Conservation (phyloP, 2,888 invertebrate species). For the Caenorhabditis plicata region DNA sequence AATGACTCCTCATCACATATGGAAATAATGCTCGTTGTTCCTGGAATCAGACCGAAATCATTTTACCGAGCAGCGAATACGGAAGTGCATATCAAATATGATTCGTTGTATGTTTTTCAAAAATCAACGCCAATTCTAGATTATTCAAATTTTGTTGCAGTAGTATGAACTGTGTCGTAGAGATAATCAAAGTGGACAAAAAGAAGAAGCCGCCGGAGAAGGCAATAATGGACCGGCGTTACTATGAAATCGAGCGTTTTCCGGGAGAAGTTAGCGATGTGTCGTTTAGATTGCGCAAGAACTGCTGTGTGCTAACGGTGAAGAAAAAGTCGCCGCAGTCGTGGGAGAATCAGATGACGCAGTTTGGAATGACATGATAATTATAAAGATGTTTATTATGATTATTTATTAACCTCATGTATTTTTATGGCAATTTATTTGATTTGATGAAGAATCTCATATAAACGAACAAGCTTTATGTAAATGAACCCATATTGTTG, state of each 20-base stretch:
- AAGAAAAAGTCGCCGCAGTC: conserved; percentile 37
- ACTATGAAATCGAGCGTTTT: conserved; percentile 41
- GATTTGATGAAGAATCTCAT: too few relatives aligned
- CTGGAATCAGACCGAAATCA: conserved; percentile 41
- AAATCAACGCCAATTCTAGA: not conserved
- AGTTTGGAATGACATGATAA: conserved; percentile 35
- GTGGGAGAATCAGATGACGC: conserved; percentile 44
- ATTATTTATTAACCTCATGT: too few relatives aligned
- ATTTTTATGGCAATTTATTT: too few relatives aligned
- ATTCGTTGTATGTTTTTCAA: conserved; percentile 34
- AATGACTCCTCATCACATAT: conserved; percentile 32
- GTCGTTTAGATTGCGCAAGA: conserved; percentile 44
- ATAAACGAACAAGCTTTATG: too few relatives aligned
- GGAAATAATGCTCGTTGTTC: conserved; percentile 42
- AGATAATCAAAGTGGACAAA: conserved; percentile 46
- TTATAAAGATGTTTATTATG: too few relatives aligned
- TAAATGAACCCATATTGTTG: too few relatives aligned
- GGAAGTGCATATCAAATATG: conserved; percentile 42
- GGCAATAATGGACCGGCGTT: conserved; percentile 40
- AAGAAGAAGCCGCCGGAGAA: conserved; percentile 43
- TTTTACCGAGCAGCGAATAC: conserved; percentile 43
- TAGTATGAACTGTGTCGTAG: conserved; percentile 34
- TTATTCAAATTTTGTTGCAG: conserved; percentile 15
- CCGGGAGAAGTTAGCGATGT: conserved; percentile 40
- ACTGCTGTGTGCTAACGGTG: conserved; percentile 41